Percentiles rank a stretch among this genome's conserved stretches.
These are phyloP conservation scores for Thelaira solivaga DNA, from an alignment of 2,888 invertebrate species.

Conservation along the genomic window DNA sequence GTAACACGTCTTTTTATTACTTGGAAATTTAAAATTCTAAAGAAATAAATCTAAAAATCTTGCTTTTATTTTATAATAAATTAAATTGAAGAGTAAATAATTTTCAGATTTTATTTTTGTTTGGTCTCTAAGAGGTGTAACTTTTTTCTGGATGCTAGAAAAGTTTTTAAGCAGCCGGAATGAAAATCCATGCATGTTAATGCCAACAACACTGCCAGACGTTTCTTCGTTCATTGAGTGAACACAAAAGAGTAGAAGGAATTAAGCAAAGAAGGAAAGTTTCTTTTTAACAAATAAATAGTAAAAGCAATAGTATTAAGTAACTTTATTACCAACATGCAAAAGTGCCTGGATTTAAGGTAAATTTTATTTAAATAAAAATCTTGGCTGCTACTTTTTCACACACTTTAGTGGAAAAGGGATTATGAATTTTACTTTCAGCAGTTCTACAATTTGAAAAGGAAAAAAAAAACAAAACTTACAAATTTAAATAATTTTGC, in stretches of 20 bases:
- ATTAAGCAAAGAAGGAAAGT: background rate
- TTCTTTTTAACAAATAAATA: background rate
- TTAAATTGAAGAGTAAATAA: too few species aligned
- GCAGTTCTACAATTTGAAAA: too few species aligned
- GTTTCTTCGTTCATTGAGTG: background rate
- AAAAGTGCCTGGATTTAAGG: background rate
- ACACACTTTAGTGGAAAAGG: background rate
- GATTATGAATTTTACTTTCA: too few species aligned
- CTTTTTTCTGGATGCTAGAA: background rate
- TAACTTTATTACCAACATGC: background rate
- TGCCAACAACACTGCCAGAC: too few species aligned
- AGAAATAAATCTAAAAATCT: too few species aligned
- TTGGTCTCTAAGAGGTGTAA: background rate
- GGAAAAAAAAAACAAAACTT: too few species aligned
- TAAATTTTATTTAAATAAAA: slow-evolving; percentile 21
- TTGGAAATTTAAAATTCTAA: too few species aligned
- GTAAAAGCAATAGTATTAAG: background rate
- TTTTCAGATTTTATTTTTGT: too few species aligned
- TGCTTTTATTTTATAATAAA: too few species aligned
- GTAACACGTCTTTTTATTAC: too few species aligned
- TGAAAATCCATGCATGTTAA: slow-evolving; percentile 38
- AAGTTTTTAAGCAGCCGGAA: background rate
- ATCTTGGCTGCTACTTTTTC: background rate
- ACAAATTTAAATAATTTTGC: too few species aligned
- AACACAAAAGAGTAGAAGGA: background rate